Evolutionary conservation across 2,888 invertebrate genomes (phyloP), one percentile per base, ranked within the genome.

Genomic region (Chesias legatella): DNA sequence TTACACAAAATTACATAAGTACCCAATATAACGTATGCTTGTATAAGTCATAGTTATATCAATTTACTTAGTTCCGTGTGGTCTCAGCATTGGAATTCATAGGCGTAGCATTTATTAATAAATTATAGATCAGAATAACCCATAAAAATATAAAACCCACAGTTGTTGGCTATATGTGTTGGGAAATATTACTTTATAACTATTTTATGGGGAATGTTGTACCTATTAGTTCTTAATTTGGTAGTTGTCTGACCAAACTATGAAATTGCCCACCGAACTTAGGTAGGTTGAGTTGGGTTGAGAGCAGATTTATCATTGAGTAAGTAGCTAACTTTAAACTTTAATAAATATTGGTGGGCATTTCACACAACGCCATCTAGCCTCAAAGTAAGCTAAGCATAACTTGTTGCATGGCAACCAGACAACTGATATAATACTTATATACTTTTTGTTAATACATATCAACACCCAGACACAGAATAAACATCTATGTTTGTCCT

Each of bases 51-150:
- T 23, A 24, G 2, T 25, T 37, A 6, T 26, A 31, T 31, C 11
- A 21, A 24, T 28, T 8, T 7, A 20, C 37, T 23, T 11, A 25
- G 13, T 13, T 31, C 30, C 34, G 30, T 41, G 34, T 34, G 30
- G 34, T 41, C 20, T 21, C n/a, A 21, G 11, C 30, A 30, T 40
- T 40, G 25, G 21, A 21, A 40, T 40, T 34, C 25, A 17, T 17
- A 5, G 22, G 11, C 20, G 8, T 8, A 13, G 23, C 11, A 33
- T 39, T 17, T 9, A 27, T 33, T 20, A 20, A 39, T 39, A 33
- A 33, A 39, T 39, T 33, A 28, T 23, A 8, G 11, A n/a, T 8
- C 8, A 28, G 17, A 28, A n/a, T 9, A 27, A 31, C 21, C 8
- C 9, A 32, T 38, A 26, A 31, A 11, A 33, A 22, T n/a, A 22